Evolutionary conservation across 2,888 invertebrate species (phyloP).

Genomic region (Sinhomidia bicolor): DNA sequence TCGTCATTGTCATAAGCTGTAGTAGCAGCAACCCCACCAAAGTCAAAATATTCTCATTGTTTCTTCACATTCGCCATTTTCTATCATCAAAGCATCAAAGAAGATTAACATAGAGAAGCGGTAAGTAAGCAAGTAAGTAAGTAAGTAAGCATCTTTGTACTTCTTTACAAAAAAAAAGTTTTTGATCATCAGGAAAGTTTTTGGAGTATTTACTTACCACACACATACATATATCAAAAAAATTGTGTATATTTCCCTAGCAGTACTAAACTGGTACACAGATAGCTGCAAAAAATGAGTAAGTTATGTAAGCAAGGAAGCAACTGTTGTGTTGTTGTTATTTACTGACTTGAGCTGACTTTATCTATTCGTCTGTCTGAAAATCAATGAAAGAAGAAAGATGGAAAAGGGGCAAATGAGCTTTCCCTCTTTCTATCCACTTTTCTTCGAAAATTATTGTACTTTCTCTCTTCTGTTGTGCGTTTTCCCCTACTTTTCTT

Average conservation of each 20-base stretch:
- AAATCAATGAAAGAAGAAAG: conserved; percentile 10
- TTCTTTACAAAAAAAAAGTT: neutral
- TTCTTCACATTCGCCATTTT: conserved; percentile 27
- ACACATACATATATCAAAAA: no score
- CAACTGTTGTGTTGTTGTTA: conserved; percentile 23
- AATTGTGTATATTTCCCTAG: no score
- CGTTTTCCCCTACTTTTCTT: neutral
- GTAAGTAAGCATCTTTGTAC: no score
- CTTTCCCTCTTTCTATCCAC: no score
- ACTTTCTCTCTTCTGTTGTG: conserved; percentile 11
- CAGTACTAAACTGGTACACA: conserved; percentile 36
- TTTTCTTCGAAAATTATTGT: conserved; percentile 44
- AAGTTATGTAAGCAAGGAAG: neutral
- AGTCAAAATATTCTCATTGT: no score
- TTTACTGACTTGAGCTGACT: conserved; percentile 40
- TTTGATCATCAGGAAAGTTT: conserved; percentile 8
- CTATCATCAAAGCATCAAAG: neutral
- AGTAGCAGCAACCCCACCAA: neutral
- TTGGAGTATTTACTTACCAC: no score
- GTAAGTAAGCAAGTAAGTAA: no score
- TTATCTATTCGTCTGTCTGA: neutral
- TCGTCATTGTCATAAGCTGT: neutral
- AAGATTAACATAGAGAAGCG: neutral
- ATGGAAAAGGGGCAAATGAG: conserved; percentile 33
- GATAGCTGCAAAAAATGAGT: conserved; percentile 24